These are phyloP conservation scores for Agrotis segetum DNA, from an alignment of 2,888 invertebrate genomes.

Conservation along the genomic window DNA sequence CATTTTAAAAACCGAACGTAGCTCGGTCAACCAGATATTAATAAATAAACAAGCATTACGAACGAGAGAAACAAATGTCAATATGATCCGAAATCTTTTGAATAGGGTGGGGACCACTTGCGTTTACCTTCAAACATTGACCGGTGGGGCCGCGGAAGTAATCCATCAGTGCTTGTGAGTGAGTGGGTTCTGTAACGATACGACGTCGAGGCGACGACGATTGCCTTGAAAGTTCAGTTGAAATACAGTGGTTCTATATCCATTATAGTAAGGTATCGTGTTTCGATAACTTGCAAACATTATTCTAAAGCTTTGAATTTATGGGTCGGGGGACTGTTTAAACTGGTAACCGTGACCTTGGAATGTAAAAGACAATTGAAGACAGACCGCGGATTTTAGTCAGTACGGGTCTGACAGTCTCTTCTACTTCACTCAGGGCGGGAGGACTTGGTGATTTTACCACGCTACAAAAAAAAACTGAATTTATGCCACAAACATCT, in stretches of 20 bases:
- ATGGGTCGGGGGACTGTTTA: too few relatives aligned
- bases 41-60: too few relatives aligned
- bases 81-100: neutral
- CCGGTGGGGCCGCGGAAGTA: conserved; percentile 34
- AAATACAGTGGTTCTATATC: neutral
- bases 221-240: conserved; percentile 8
- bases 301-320: neutral
- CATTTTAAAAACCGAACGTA: too few relatives aligned
- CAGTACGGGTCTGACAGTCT: too few relatives aligned
- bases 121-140: conserved; percentile 25
- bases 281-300: neutral
- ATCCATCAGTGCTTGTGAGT: conserved; percentile 42
- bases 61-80: neutral
- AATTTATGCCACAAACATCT: too few relatives aligned
- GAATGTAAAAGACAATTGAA: too few relatives aligned
- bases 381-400: too few relatives aligned
- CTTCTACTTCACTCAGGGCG: too few relatives aligned
- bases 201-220: neutral
- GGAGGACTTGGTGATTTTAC: too few relatives aligned
- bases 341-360: too few relatives aligned
- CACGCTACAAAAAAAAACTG: too few relatives aligned
- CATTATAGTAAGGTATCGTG: neutral
- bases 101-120: conserved; percentile 2
- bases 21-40: too few relatives aligned
- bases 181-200: conserved; percentile 27